Evolutionary conservation across 2,113 vertebrate genomes (phyloP).

Genomic region (Crypturellus undulatus): DNA sequence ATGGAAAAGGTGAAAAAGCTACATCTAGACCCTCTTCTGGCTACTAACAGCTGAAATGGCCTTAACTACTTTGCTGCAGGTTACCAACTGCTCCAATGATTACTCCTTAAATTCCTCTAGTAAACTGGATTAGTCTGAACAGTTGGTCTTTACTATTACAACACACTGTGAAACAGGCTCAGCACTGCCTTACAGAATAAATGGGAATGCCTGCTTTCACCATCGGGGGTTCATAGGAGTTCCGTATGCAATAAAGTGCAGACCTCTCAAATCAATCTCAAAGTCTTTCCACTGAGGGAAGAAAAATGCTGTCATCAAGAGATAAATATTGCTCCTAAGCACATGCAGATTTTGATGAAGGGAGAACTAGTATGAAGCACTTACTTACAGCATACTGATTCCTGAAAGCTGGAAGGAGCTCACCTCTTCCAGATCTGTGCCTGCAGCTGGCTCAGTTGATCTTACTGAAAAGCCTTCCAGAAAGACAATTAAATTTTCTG

Average conservation of each 20-base stretch:
- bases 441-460: not conserved
- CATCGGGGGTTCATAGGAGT: fast-evolving
- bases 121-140: not conserved
- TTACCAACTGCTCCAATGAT: not conserved
- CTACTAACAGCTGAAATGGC: not conserved
- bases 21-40: not conserved
- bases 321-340: not conserved
- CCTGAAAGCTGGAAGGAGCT: not conserved
- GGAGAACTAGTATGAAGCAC: not conserved
- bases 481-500: not conserved
- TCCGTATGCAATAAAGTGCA: not conserved
- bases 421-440: fast-evolving
- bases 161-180: not conserved
- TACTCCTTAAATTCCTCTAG: not conserved
- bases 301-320: not conserved
- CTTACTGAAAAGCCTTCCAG: not conserved
- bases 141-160: not conserved
- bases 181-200: not conserved
- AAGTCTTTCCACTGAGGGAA: not conserved
- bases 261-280: not conserved
- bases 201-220: not conserved
- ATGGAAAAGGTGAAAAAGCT: not conserved
- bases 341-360: not conserved
- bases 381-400: not conserved
- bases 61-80: not conserved